Evolutionary conservation across 2,797 vertebrate genomes (phyloP), one percentile per base, ranked within the genome.

Genomic region (Tinamus major): DNA sequence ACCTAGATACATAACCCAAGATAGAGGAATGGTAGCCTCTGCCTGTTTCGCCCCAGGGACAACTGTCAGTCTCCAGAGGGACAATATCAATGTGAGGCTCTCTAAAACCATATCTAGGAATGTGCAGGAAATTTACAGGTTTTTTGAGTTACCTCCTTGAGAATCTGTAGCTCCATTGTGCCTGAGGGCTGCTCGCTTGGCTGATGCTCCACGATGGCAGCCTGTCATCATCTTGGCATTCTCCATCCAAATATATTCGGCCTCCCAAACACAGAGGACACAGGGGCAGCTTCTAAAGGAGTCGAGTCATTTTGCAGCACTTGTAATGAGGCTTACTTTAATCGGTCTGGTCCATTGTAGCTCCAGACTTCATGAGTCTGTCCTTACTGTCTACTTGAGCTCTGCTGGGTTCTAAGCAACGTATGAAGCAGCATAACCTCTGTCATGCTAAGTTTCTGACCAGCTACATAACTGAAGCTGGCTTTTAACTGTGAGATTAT

Each of bases 1-100:
- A 16, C 4, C 14, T 27, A 58, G 27, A 17, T 26, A 12, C 3
- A 8, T 31, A 41, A 29, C 62, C 31, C 61, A 56, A n/a, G 4
- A 5, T 4, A 53, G 14, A 53, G 2, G 6, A 0, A 4, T n/a
- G 48, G 0, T 0, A 6, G 5, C 9, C 76, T 35, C n/a, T 44
- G n/a, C 14, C 29, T 75, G 3, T 69, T 69, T 62, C 35, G 33
- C 39, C 39, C 31, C 21, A 48, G 6, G 18, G 39, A 5, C 12
- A 67, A 67, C 19, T 5, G 7, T 14, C 9, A 44, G 6, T 31
- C 41, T 62, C 7, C 27, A 77, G 35, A 17, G 16, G 9, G 61
- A 9, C 1, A 4, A 46, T 51, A 35, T 39, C 26, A 39, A 49
- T 56, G 69, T 55, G 26, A 33, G 8, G 13, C 4, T 31, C 3